Conservation (phyloP, 2,113 vertebrate genomes). For the Chionodraco myersi region DNA sequence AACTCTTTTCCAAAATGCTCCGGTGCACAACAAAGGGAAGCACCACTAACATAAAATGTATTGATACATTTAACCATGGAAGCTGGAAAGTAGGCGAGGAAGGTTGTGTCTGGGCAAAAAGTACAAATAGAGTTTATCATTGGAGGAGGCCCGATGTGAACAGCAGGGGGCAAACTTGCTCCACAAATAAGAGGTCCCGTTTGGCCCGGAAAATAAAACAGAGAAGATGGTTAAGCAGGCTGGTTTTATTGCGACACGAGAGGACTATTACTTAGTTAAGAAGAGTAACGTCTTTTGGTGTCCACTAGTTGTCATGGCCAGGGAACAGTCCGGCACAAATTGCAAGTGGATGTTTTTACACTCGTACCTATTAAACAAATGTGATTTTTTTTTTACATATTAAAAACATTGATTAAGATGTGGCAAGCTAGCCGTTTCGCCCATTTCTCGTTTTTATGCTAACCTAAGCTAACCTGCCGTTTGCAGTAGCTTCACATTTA, state of each 20-base stretch:
- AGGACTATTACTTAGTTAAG: neutral
- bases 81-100: constrained; percentile 1
- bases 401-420: neutral
- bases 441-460: neutral
- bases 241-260: neutral
- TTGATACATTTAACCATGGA: constrained; percentile 1
- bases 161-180: constrained; percentile 60
- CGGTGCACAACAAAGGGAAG: constrained; percentile 30
- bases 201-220: neutral
- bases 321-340: neutral
- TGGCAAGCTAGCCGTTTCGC: neutral
- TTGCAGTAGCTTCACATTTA: neutral
- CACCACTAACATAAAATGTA: constrained; percentile 38
- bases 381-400: neutral
- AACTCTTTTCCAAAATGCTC: constrained; percentile 26
- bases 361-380: neutral
- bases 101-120: constrained; percentile 9
- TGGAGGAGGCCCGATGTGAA: constrained; percentile 19
- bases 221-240: constrained; percentile 3
- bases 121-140: neutral
- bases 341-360: neutral
- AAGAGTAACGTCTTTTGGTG: neutral
- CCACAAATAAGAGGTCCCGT: constrained; percentile 12
- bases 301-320: neutral
- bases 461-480: neutral